Evolutionary conservation across 2,113 vertebrate species (phyloP), one percentile per base, ranked within the genome.

Genomic region (Gopherus evgoodei): DNA sequence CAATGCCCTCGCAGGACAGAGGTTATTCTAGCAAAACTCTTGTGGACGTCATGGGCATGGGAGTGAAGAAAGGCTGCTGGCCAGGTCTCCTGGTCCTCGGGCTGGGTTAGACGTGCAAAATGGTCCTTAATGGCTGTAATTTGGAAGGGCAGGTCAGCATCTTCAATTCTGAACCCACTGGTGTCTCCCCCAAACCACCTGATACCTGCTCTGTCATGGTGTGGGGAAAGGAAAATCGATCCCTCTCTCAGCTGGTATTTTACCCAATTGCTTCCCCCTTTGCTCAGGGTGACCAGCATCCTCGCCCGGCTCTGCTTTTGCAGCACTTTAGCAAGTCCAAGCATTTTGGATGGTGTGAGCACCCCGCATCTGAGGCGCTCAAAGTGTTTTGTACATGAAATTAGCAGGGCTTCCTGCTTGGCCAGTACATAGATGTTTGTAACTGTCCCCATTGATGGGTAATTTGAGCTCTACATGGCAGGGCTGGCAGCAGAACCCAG

Each of bases 371-470:
- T 5, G 72, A 75, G 72, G 5, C 22, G 9, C 72, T 75, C 5
- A 42, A 11, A 22, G 22, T 21, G 10, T 75, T 22, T 11, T 21
- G n/a, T 6, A 75, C 21, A 25, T 44, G n/a, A 21, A 25, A 76
- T 42, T 25, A 24, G 8, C 38, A 24, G 75, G 42, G 65, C 35
- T 42, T 44, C 12, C 52, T 0, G 0, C 47, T 42, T 54, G 19
- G 59, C 49, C 38, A 42, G 4, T 2, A 35, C 17, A 0, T 24
- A 84, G 76, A 22, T 65, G 2, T 8, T 11, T 22, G 3, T 4
- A 24, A 19, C 57, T 38, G 24, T 62, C 82, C 42, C 75, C 0
- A 0, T n/a, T 62, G 62, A 1, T 0, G 0, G 19, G 3, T 83
- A 5, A 81, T 91, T 65, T 1, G 10, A 35, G 22, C 10, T 12